Evolutionary conservation across 1,140 invertebrate species (phyloP), one percentile per base, ranked within the genome.

Genomic region (Grapholita molesta): DNA sequence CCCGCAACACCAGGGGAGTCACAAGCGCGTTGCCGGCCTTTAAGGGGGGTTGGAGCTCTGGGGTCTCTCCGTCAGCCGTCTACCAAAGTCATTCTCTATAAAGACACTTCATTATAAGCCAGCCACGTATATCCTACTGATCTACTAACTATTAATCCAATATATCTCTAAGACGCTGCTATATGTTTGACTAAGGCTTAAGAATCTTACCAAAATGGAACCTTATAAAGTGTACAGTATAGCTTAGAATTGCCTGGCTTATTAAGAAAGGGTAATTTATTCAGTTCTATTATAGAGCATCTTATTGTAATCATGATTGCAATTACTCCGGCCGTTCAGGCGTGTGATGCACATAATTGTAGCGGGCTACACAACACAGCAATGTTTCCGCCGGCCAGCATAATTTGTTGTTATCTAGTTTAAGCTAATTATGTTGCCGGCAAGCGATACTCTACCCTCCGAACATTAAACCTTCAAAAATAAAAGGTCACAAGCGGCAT

Each of bases 251-350:
- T 18, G 21, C 2, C 6, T 48, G 18, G 42, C 18, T 21, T 21
- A 48, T 21, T 21, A 7, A 48, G 18, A 48, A 48, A 21, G 42
- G 42, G 18, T 48, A 48, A 48, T 48, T 48, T 48, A 48, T 48
- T 48, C 42, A 48, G 42, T 48, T 48, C 42, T 15, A 21, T 21
- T 48, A 48, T 48, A 18, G 18, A 48, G 42, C 42, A 48, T 48
- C 42, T 48, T 48, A 72, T 77, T 72, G 70, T 77, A 69, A 70
- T 71, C 69, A 71, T 61, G 67, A 15, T 71, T 28, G 68, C 73
- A 77, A 80, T 80, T 80, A 80, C 38, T 55, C 65, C 42, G 71
- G 38, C 70, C 71, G 81, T 77, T 81, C 76, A 76, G 61, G 71
- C 75, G 73, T 82, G 73, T 76, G 75, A 72, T 69, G 70, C 66